These are phyloP conservation scores for Ariopsis seemanni DNA, from an alignment of 2,113 vertebrate species.

Conservation along the genomic window DNA sequence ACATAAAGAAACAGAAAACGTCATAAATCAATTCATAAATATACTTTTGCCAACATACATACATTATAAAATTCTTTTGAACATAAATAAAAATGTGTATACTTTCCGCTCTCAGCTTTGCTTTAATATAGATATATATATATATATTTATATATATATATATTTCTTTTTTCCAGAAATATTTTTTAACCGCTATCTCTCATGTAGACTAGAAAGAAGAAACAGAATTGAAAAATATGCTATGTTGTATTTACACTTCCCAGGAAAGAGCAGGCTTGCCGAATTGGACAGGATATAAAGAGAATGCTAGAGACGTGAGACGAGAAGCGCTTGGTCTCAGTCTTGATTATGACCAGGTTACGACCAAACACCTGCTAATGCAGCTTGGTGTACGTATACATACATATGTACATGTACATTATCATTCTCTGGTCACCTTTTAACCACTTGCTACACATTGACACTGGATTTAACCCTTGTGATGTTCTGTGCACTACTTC, in stretches of 20 bases:
- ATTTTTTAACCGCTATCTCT: constrained; percentile 59
- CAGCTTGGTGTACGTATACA: constrained; percentile 40
- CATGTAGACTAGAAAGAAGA: constrained; percentile 71
- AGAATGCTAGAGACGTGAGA: constrained; percentile 5
- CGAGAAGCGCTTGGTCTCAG: constrained; percentile 51
- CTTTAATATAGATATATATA: constrained; percentile 69
- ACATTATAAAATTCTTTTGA: constrained; percentile 66
- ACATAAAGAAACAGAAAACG: constrained; percentile 45
- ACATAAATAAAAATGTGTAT: constrained; percentile 66
- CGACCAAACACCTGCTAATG: constrained; percentile 31
- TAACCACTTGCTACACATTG: constrained; percentile 1
- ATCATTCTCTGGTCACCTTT: constrained; percentile 39
- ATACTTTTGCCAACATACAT: constrained; percentile 63
- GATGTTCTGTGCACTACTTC: background rate
- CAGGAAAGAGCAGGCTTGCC: constrained; percentile 53
- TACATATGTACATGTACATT: constrained; percentile 37
- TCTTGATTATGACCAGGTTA: constrained; percentile 15
- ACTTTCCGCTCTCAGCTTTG: constrained; percentile 70
- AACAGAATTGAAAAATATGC: constrained; percentile 79
- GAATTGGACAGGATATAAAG: constrained; percentile 40
- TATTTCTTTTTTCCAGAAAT: constrained; percentile 58
- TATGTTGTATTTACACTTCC: constrained; percentile 76
- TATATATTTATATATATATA: background rate
- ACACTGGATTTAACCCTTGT: constrained; percentile 19
- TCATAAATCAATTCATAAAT: constrained; percentile 22